These are phyloP conservation scores for Epicampocera succincta DNA, from an alignment of 2,888 invertebrate species.

Conservation along the genomic window DNA sequence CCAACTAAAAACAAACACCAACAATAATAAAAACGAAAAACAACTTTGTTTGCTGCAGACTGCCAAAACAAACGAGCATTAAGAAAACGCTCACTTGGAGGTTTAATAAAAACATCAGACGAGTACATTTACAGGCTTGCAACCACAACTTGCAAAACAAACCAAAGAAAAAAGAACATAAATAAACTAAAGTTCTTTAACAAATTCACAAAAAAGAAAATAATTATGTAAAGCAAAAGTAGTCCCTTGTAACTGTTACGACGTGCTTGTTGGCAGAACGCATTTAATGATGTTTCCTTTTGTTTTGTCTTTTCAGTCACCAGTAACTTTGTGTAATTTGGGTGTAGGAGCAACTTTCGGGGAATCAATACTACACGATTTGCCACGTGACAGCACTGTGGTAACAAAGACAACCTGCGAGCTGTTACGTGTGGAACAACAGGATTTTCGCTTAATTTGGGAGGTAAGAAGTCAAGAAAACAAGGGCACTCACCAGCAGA, in stretches of 20 bases:
- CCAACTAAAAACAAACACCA: conserved; percentile 5
- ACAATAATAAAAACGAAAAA: too few species aligned
- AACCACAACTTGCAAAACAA: conserved; percentile 10
- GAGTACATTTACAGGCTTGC: background rate
- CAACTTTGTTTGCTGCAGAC: background rate
- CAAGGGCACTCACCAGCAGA: background rate
- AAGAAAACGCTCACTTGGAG: conserved; percentile 8
- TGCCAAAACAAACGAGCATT: background rate
- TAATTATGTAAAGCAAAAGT: too few species aligned
- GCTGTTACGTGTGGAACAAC: conserved; percentile 88
- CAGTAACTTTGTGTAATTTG: conserved; percentile 86
- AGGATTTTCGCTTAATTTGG: conserved; percentile 89
- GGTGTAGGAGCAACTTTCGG: conserved; percentile 90
- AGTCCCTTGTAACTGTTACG: conserved; percentile 1
- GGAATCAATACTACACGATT: conserved; percentile 88
- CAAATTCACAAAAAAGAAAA: background rate
- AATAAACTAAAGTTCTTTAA: background rate
- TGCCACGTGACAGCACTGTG: conserved; percentile 87
- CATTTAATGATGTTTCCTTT: conserved; percentile 24
- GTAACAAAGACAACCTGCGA: conserved; percentile 89
- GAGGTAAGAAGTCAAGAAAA: conserved; percentile 84
- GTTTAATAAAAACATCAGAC: background rate
- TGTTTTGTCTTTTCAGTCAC: conserved; percentile 82
- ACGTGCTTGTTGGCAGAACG: conserved; percentile 3
- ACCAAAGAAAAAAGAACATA: background rate